Base-by-base conservation (phyloP, 2,797 vertebrate species). In the Neomorphus geoffroyi region DNA sequence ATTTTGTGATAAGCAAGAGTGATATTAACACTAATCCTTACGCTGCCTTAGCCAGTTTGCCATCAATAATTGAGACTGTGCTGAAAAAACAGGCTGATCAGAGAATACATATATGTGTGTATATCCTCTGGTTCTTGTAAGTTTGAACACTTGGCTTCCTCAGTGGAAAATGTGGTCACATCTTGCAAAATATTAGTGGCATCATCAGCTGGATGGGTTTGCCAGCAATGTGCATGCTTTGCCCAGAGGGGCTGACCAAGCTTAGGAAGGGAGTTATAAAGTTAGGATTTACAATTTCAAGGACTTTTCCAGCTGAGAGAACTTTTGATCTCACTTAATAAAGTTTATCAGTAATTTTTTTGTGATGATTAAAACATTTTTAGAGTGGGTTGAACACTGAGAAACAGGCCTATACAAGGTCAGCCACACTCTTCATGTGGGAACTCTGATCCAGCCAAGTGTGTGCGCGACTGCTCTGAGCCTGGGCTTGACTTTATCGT, bases 361-460 rank as follows among this genome's bases (percentile, higher is more conserved):
- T 46, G 30, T 50, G 48, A 5, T 37, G 53, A 24, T 92, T 88
- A 82, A 82, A 60, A 32, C 4, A 28, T 75, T 77, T 80, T 60
- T 26, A 24, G 45, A 35, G 22, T 19, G 30, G 7, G 30, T 69
- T 86, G 18, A 1, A 2, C 1, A 2, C 13, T 2, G 3, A 56
- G 66, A 79, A 90, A 48, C 1, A 7, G 58, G n/a, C 6, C 13
- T 5, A 1, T 32, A 9, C 14, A n/a, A 62, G 41, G 67, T 64
- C 13, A 70, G n/a, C 45, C 51, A 64, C 6, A 8, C 53, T 28
- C 16, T 43, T 78, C 22, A 22, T 1, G 0, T 60, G 78, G 78
- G 80, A 90, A 72, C 35, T 92, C 9, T 28, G 46, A 32, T 88
- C 83, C 90, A 85, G 37, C 22, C 5, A 80, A 79, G 77, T 64